Evolutionary conservation across 2,113 vertebrate genomes (phyloP), one percentile per base, ranked within the genome.

Genomic region (Dipodomys merriami): DNA sequence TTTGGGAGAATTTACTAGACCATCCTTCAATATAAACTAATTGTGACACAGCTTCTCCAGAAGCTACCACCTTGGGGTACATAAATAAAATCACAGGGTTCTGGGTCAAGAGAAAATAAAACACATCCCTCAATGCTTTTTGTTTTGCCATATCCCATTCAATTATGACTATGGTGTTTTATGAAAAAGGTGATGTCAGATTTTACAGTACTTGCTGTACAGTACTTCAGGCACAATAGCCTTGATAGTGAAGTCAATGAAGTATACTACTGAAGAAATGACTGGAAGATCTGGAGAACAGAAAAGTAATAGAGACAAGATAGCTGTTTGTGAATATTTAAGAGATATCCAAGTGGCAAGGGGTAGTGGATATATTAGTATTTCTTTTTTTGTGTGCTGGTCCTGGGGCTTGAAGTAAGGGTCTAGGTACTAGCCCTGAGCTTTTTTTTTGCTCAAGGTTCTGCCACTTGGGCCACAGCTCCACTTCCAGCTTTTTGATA

Each of bases 21-120:
- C 30, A 93, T 76, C 25, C 19, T 91, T 89, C 64, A 81, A 33
- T 57, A 33, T 64, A 91, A 91, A 78, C 8, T 53, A 86, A 73
- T 1, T 69, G 13, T 77, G 64, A 35, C 25, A 89, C 29, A 83
- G 46, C 29, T 95, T 44, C 27, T 83, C n/a, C 29, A 27, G 67
- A 95, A 93, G 72, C 49, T 65, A 89, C 46, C 86, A 90, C 65
- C 88, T 86, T 93, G 86, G 10, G 22, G 33, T 35, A 81, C 18
- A 71, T 53, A 92, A 86, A 67, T 90, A 85, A 94, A 94, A 91
- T 74, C 11, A 27, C 35, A 86, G 35, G 46, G 49, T 83, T 90
- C n/a, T 35, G 27, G 86, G 69, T 46, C 86, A 86, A 80, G 27
- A 62, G 44, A 83, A 81, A 94, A 86, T 2, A 86, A 92, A 91